These are phyloP conservation scores for Podilymbus podiceps DNA, from an alignment of 2,113 vertebrate genomes.

Conservation along the genomic window DNA sequence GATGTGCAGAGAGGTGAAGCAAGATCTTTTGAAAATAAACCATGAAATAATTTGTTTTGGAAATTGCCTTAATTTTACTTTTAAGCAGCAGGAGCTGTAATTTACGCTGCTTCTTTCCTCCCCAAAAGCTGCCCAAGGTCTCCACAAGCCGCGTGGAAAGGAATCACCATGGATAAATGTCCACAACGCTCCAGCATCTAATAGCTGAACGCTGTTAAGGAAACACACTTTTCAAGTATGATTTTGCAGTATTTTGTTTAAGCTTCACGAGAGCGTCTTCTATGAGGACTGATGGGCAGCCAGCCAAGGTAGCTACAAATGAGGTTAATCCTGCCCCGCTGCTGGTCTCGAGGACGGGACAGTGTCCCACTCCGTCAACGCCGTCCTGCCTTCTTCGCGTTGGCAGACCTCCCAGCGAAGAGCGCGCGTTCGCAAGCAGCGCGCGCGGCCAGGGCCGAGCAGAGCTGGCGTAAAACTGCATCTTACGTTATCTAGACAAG, in stretches of 20 bases:
- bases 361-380: neutral
- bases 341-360: neutral
- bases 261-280: fast-evolving
- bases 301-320: neutral
- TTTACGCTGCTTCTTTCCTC: neutral
- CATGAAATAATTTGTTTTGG: neutral
- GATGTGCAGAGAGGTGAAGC: neutral
- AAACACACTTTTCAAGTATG: neutral
- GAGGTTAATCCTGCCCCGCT: neutral
- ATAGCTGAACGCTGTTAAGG: neutral
- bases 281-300: neutral
- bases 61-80: neutral
- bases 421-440: neutral
- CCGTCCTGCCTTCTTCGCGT: neutral
- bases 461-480: fast-evolving
- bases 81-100: neutral
- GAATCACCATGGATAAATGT: fast-evolving
- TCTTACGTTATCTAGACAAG: neutral
- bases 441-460: fast-evolving
- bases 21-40: neutral
- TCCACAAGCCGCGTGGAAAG: neutral
- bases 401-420: neutral
- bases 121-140: neutral
- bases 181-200: neutral
- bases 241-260: neutral